Evolutionary conservation across 2,888 invertebrate genomes (phyloP).

Genomic region (Brachypalpus laphriformis): DNA sequence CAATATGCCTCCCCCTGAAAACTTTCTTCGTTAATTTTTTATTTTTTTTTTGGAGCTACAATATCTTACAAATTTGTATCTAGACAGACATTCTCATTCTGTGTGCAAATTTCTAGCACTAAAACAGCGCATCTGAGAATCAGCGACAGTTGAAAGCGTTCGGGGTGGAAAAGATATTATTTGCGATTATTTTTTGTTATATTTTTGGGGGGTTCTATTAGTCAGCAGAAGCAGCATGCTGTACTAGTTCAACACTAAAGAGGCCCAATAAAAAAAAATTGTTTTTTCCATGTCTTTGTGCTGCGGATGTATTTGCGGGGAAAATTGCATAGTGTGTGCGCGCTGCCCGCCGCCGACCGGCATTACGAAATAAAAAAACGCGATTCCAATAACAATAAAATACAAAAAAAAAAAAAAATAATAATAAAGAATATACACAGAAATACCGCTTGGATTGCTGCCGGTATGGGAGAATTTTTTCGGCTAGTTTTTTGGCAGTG

Average conservation of each 20-base stretch:
- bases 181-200: constrained; percentile 47
- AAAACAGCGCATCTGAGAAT: not conserved
- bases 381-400: constrained; percentile 64
- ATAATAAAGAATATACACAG: constrained; percentile 64
- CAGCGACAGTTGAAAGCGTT: constrained; percentile 27
- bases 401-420: constrained; percentile 25
- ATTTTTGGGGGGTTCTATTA: constrained; percentile 49
- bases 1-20: not conserved
- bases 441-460: constrained; percentile 66
- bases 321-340: constrained; percentile 69
- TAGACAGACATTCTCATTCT: constrained; percentile 12
- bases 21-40: not conserved
- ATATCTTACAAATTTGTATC: constrained; percentile 12
- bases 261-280: constrained; percentile 14
- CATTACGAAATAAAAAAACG: constrained; percentile 56
- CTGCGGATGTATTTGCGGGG: constrained; percentile 46
- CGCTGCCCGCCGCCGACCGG: constrained; percentile 34
- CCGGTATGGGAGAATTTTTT: constrained; percentile 77
- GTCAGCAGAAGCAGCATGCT: constrained; percentile 58
- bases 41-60: not conserved
- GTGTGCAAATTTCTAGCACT: constrained; percentile 36
- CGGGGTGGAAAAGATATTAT: constrained; percentile 28
- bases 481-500: constrained; percentile 78
- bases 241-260: constrained; percentile 44
- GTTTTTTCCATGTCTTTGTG: constrained; percentile 45